phyloP scores from a whole-genome alignment of 2,888 invertebrate species.

The Drosophila koepferae region DNA sequence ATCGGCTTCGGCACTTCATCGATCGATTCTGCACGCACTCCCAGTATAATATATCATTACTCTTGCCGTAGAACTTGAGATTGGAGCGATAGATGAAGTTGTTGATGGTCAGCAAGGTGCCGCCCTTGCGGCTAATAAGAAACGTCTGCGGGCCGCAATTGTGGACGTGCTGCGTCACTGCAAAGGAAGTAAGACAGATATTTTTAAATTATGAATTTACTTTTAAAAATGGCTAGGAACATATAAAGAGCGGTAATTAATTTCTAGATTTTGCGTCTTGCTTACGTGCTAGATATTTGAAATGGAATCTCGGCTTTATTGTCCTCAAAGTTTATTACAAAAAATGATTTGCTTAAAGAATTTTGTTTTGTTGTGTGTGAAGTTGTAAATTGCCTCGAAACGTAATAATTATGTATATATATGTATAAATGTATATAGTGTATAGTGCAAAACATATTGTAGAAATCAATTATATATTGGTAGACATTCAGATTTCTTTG shows the following conservation, averaged over 20 bases:
- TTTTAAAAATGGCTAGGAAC: not conserved
- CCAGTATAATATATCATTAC: constrained; percentile 84
- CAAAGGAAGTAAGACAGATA: constrained; percentile 43
- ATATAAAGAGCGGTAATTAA: not conserved
- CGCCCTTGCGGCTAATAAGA: constrained; percentile 85
- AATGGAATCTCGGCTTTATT: constrained; percentile 58
- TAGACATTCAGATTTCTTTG: not conserved
- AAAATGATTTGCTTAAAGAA: constrained; percentile 8
- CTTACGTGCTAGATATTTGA: constrained; percentile 55
- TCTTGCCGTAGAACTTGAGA: constrained; percentile 83
- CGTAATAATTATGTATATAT: constrained; percentile 18
- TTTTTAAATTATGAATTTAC: not conserved
- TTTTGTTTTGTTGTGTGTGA: not conserved
- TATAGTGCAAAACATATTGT: constrained; percentile 10
- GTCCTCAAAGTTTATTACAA: constrained; percentile 52
- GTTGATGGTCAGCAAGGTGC: constrained; percentile 83
- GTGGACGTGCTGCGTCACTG: constrained; percentile 81
- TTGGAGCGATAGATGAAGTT: constrained; percentile 85
- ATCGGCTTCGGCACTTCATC: constrained; percentile 84
- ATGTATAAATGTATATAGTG: constrained; percentile 9
- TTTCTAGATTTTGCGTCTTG: not conserved
- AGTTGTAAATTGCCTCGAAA: constrained; percentile 27
- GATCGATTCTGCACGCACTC: constrained; percentile 85
- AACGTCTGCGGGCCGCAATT: constrained; percentile 83
- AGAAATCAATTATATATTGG: not conserved